These are phyloP conservation scores for Onchidella celtica DNA, from an alignment of 2,888 invertebrate genomes.

Conservation along the genomic window DNA sequence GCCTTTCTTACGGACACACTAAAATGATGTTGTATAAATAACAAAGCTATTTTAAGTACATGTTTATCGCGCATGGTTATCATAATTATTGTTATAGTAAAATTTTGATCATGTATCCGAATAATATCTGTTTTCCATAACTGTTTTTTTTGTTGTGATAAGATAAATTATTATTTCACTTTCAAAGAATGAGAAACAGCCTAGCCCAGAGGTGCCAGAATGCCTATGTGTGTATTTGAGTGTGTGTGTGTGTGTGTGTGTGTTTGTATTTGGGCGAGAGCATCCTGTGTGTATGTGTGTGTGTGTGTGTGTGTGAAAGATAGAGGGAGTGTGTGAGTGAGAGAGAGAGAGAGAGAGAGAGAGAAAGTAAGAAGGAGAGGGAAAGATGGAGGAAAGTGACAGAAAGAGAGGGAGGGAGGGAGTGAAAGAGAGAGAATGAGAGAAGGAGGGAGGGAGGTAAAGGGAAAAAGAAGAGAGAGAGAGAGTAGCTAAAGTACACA, in stretches of 20 bases:
- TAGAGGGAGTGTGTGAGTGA: not conserved
- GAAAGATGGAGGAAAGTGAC: not conserved
- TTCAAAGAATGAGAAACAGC: no score
- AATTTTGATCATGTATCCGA: no score
- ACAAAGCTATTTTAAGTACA: no score
- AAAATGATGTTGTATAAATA: no score
- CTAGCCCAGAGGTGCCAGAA: not conserved
- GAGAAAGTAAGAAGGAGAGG: not conserved
- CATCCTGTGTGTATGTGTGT: not conserved
- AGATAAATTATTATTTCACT: no score
- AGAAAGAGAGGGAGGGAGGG: not conserved
- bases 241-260: not conserved
- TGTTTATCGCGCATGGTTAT: no score
- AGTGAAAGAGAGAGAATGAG: not conserved
- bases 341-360: slow-evolving; percentile 15
- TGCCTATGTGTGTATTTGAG: not conserved
- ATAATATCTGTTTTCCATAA: no score
- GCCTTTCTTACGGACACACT: no score
- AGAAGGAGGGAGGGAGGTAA: not conserved
- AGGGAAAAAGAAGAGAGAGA: not conserved
- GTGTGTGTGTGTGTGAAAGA: not conserved
- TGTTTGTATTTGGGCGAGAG: not conserved
- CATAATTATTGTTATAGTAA: no score
- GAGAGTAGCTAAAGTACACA: not conserved
- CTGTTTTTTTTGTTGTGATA: no score